Percentiles rank a stretch among this genome's conserved stretches.
Evolutionary conservation across 2,888 invertebrate genomes (phyloP).

Genomic region (Mayetiola destructor): DNA sequence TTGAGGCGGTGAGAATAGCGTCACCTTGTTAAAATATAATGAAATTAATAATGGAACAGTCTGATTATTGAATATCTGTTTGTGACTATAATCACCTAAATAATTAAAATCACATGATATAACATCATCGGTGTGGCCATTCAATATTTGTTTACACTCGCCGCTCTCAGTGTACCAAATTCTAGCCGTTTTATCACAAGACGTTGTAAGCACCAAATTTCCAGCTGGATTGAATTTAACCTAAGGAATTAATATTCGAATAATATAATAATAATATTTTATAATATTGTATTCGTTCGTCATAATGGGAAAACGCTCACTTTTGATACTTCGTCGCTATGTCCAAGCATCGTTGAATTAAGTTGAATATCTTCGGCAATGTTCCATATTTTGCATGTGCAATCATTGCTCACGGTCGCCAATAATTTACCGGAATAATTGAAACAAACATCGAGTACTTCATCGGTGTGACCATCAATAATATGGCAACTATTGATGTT

Average conservation of each 20-base stretch:
- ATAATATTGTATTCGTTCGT: not conserved
- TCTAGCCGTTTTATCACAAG: constrained; percentile 58
- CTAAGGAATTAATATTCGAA: constrained; percentile 29
- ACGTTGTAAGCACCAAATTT: constrained; percentile 56
- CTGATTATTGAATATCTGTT: not conserved
- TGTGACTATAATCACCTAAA: constrained; percentile 33
- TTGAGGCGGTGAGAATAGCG: constrained; percentile 58
- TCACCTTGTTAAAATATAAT: too few species aligned
- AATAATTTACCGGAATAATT: constrained; percentile 57
- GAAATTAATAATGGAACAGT: not conserved
- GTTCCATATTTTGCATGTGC: constrained; percentile 58
- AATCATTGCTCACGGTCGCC: constrained; percentile 62
- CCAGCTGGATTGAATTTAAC: constrained; percentile 71
- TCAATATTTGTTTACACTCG: constrained; percentile 54
- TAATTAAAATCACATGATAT: constrained; percentile 73
- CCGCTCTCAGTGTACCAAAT: constrained; percentile 52
- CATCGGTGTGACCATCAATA: constrained; percentile 47
- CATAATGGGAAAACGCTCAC: constrained; percentile 25
- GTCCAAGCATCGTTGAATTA: constrained; percentile 47
- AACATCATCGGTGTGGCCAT: constrained; percentile 64
- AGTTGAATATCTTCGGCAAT: constrained; percentile 41
- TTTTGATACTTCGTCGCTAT: constrained; percentile 54
- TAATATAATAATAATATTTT: not conserved
- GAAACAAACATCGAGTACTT: constrained; percentile 62
- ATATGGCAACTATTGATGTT: constrained; percentile 42